Conservation (phyloP, 2,888 invertebrate genomes). For the Drosophila neonasuta region DNA sequence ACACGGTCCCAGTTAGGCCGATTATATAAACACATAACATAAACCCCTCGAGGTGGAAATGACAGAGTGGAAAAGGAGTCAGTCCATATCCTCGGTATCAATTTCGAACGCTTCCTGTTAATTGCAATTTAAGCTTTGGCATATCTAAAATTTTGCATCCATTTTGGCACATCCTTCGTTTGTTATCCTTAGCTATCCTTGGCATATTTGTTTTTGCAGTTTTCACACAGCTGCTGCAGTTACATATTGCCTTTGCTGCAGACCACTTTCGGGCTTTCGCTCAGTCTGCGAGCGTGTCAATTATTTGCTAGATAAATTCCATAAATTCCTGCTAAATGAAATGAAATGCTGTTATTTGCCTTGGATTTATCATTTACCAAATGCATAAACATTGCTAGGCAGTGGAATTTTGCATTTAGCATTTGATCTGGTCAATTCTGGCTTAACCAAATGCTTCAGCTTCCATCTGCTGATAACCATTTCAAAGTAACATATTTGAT, state of each 20-base stretch:
- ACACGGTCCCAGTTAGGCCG: constrained; percentile 19
- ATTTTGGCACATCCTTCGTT: constrained; percentile 21
- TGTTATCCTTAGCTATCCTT: constrained; percentile 27
- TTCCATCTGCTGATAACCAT: constrained; percentile 15
- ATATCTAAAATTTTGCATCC: constrained; percentile 19
- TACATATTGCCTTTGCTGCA: constrained; percentile 16
- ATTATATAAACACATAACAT: constrained; percentile 43
- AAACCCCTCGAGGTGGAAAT: constrained; percentile 15
- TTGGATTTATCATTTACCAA: constrained; percentile 41
- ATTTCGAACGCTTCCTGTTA: constrained; percentile 43
- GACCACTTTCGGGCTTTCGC: constrained; percentile 27
- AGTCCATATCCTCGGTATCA: constrained; percentile 21
- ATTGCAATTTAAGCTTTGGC: constrained; percentile 55
- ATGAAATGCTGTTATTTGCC: constrained; percentile 42
- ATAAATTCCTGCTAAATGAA: constrained; percentile 42
- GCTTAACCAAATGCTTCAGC: constrained; percentile 18
- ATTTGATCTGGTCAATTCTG: constrained; percentile 25
- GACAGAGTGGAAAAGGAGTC: constrained; percentile 3
- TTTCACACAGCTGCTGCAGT: constrained; percentile 36
- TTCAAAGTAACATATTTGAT: constrained; percentile 7
- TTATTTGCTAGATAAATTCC: constrained; percentile 51
- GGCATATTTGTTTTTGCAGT: constrained; percentile 31
- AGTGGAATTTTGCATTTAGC: constrained; percentile 19
- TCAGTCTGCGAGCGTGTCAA: constrained; percentile 40
- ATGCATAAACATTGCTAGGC: constrained; percentile 7